Conservation (phyloP, 2,797 vertebrate genomes). For the Acanthurus tractus region DNA sequence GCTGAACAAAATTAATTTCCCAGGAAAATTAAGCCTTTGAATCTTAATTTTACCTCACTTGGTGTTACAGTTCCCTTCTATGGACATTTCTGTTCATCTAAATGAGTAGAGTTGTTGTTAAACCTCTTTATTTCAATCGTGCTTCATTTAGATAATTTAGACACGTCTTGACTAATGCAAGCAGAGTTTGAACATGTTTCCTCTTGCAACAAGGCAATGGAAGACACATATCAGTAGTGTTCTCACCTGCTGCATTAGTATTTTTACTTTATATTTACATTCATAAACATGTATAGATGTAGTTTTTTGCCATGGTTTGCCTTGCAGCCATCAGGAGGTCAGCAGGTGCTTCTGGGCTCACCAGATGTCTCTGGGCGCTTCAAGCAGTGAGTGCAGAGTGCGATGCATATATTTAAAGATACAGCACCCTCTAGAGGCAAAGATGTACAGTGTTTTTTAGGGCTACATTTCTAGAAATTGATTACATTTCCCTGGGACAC, state of each 20-base stretch:
- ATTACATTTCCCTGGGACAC: neutral
- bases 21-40: conserved; percentile 50
- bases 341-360: conserved; percentile 71
- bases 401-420: conserved; percentile 37
- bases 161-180: conserved; percentile 22
- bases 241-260: conserved; percentile 51
- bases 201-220: conserved; percentile 42
- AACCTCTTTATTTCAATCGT: conserved; percentile 2
- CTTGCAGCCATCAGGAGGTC: conserved; percentile 66
- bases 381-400: neutral
- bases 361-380: conserved; percentile 63
- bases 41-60: conserved; percentile 42
- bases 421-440: conserved; percentile 66
- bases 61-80: conserved; percentile 55
- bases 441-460: neutral
- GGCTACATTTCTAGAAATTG: neutral
- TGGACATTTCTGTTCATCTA: conserved; percentile 33
- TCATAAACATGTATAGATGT: conserved; percentile 52
- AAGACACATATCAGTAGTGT: conserved; percentile 19
- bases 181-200: conserved; percentile 28
- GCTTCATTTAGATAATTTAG: conserved; percentile 19
- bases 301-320: conserved; percentile 33
- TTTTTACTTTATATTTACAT: conserved; percentile 43
- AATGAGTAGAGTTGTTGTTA: conserved; percentile 12
- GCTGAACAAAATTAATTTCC: conserved; percentile 39